These are phyloP conservation scores for Danionella cerebrum DNA, from an alignment of 2,113 vertebrate genomes.

Conservation along the genomic window DNA sequence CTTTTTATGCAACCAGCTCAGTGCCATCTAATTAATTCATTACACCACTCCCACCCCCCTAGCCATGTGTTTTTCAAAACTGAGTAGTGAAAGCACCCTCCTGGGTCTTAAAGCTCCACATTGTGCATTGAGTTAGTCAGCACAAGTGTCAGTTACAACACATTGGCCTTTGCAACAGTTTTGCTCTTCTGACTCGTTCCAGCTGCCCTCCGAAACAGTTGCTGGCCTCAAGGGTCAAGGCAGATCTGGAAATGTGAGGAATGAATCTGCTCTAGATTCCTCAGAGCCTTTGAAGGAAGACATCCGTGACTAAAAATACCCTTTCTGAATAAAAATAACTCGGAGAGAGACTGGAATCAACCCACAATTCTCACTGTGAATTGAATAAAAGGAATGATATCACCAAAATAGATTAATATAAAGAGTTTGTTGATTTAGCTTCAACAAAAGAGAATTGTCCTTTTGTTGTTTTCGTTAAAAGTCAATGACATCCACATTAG, in stretches of 20 bases:
- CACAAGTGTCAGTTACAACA: not conserved
- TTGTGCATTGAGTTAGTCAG: slow-evolving; percentile 1
- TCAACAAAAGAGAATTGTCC: not conserved
- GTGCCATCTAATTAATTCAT: too few species aligned
- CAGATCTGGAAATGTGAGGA: not conserved
- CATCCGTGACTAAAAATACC: slow-evolving; percentile 14
- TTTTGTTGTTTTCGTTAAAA: too few species aligned
- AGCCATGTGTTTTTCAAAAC: too few species aligned
- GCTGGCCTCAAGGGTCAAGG: not conserved
- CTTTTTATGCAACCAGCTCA: too few species aligned
- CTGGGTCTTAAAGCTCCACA: not conserved
- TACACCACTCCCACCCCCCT: too few species aligned
- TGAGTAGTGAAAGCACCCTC: not conserved
- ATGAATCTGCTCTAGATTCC: slow-evolving; percentile 22
- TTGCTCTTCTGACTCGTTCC: too few species aligned
- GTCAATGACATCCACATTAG: not conserved
- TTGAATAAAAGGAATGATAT: not conserved
- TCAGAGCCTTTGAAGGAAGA: slow-evolving; percentile 15
- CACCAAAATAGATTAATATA: not conserved
- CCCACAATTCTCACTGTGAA: not conserved
- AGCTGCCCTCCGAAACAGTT: slow-evolving; percentile 4
- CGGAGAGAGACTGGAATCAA: not conserved
- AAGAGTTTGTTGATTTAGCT: not conserved
- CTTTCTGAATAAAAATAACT: slow-evolving; percentile 4
- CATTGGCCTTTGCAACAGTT: slow-evolving; percentile 2